Evolutionary conservation across 1,140 invertebrate genomes (phyloP).

Genomic region (Mycetomoellerius zeteki): DNA sequence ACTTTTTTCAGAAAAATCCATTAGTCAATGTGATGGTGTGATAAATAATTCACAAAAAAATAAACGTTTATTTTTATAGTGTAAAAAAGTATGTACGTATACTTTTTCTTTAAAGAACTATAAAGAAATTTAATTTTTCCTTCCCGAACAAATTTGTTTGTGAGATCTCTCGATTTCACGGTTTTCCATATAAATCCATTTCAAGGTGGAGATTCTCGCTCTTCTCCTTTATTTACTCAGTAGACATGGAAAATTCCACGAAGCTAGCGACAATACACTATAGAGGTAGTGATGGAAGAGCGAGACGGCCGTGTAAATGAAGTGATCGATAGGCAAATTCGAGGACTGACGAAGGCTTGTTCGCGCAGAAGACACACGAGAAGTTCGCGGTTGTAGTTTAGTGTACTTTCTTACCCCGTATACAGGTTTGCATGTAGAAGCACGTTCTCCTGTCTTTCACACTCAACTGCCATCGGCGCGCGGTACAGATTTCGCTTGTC

Average conservation of each 20-base stretch:
- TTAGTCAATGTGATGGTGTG: not conserved
- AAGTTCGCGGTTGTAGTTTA: slow-evolving; percentile 57
- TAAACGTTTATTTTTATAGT: not conserved
- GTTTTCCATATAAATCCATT: slow-evolving; percentile 8
- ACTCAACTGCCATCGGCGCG: slow-evolving; percentile 1
- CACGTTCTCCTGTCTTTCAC: slow-evolving; percentile 11
- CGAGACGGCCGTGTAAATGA: slow-evolving; percentile 57
- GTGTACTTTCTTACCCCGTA: slow-evolving; percentile 38
- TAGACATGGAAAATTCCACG: not conserved
- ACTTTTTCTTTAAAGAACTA: not conserved
- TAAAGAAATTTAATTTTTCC: slow-evolving; percentile 13
- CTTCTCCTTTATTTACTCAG: slow-evolving; percentile 17
- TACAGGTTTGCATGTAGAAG: not conserved
- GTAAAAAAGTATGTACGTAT: slow-evolving; percentile 22
- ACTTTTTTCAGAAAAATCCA: not conserved
- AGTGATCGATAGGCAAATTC: slow-evolving; percentile 76
- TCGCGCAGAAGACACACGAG: slow-evolving; percentile 32
- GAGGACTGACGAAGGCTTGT: slow-evolving; percentile 60
- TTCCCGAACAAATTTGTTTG: slow-evolving; percentile 6
- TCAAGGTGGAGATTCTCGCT: slow-evolving; percentile 4
- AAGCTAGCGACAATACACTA: not conserved
- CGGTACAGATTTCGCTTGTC: slow-evolving; percentile 19
- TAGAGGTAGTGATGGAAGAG: slow-evolving; percentile 35
- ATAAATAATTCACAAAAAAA: not conserved
- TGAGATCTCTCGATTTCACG: not conserved